phyloP scores from a whole-genome alignment of 1,140 invertebrate species.

The Riptortus pedestris region DNA sequence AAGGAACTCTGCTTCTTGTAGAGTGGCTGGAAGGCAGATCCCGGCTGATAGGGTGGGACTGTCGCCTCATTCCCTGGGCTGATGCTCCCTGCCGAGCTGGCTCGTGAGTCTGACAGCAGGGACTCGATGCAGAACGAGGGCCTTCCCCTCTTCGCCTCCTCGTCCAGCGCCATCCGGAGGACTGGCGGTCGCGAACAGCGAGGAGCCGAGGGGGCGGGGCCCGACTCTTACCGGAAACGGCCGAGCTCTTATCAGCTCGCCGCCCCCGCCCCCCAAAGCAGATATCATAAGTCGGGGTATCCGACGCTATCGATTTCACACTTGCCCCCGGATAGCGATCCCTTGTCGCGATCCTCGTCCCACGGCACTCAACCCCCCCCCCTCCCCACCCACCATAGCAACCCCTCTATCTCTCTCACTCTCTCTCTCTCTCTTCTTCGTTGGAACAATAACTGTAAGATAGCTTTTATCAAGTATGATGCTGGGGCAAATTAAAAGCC shows the following conservation, averaged over 20 bases:
- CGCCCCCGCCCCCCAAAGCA: background rate
- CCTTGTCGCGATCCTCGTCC: background rate
- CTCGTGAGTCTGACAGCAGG: background rate
- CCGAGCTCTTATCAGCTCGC: background rate
- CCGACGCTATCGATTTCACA: conserved; percentile 7
- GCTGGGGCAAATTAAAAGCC: too few species aligned
- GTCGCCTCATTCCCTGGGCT: background rate
- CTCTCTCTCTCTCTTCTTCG: too few species aligned
- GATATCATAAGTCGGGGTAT: background rate
- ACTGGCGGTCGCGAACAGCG: background rate
- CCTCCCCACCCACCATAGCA: background rate
- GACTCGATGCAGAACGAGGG: conserved; percentile 22
- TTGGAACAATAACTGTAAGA: too few species aligned
- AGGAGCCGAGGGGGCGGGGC: background rate
- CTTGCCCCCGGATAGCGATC: background rate
- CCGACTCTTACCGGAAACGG: background rate
- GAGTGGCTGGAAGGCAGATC: conserved; percentile 37
- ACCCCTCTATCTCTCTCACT: background rate
- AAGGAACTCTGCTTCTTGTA: conserved; percentile 36
- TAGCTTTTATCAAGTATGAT: too few species aligned
- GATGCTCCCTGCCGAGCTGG: conserved; percentile 1
- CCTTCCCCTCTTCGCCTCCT: background rate
- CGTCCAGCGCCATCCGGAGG: background rate
- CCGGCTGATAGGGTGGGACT: conserved; percentile 23
- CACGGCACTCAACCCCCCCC: background rate